Percentiles rank a stretch among this genome's conserved stretches.
Evolutionary conservation across 2,888 invertebrate species (phyloP).

Genomic region (Pyrocoelia pectoralis): DNA sequence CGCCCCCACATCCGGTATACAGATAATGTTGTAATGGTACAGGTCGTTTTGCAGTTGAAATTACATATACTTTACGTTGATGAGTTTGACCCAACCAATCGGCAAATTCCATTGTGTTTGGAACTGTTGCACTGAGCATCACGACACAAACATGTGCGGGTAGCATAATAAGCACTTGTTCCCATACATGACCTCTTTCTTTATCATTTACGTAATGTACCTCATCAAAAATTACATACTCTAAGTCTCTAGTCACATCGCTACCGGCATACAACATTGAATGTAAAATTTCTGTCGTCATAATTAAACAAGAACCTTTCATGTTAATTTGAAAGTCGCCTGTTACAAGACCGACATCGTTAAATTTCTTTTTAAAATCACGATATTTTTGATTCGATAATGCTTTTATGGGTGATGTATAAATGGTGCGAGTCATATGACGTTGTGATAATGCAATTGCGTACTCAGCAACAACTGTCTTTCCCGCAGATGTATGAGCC

Average conservation of each 20-base stretch:
- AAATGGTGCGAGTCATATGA: constrained; percentile 92
- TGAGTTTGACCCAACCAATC: constrained; percentile 91
- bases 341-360: constrained; percentile 92
- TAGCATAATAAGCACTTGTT: constrained; percentile 93
- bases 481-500: constrained; percentile 98
- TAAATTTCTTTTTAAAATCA: constrained; percentile 93
- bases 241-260: constrained; percentile 93
- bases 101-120: constrained; percentile 96
- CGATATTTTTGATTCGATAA: constrained; percentile 98
- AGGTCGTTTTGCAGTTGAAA: constrained; percentile 91
- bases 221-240: constrained; percentile 99
- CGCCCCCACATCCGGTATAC: constrained; percentile 84
- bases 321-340: constrained; percentile 96
- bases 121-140: constrained; percentile 97
- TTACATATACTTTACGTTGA: constrained; percentile 89
- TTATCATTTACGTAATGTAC: constrained; percentile 97
- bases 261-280: constrained; percentile 97
- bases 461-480: constrained; percentile 99
- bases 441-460: constrained; percentile 95
- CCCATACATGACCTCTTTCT: constrained; percentile 97
- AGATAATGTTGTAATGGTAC: constrained; percentile 95
- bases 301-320: constrained; percentile 93
- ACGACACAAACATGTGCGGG: constrained; percentile 96
- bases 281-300: constrained; percentile 98
- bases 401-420: constrained; percentile 99